Base-by-base conservation (phyloP, 53 echinoderm and acorn worm genomes). In the Astropecten irregularis region DNA sequence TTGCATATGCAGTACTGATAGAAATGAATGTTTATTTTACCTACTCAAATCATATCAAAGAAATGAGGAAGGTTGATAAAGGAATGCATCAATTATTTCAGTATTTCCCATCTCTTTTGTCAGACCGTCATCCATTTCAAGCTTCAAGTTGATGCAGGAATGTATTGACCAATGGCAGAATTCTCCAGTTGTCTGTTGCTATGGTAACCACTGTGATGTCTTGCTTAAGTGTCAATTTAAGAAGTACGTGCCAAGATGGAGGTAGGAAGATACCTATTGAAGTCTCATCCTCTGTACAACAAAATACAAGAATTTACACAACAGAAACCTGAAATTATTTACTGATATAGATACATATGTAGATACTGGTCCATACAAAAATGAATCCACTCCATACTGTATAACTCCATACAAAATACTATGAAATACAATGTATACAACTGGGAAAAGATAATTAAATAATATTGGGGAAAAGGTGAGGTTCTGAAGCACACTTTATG, bases 111-210 rank as follows among this genome's bases (percentile, higher is more conserved):
- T n/a, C n/a, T n/a, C n/a, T n/a, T n/a, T n/a, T n/a, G n/a, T n/a
- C n/a, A n/a, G n/a, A n/a, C n/a, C n/a, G n/a, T n/a, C n/a, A n/a
- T n/a, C n/a, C n/a, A n/a, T n/a, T n/a, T n/a, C n/a, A n/a, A n/a
- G n/a, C 68, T 68, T 90, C 90, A 9, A 90, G 16, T 33, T 83
- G 31, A 72, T 84, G 90, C 16, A 97, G 66, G 66, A 90, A 97
- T 51, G 66, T 54, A 61, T 90, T 92, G 28, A 97, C 84, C 35
- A 97, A 82, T 18, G 94, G 94, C 18, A 97, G 79, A 20, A 94
- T 85, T 88, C 73, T 87, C 97, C 97, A 97, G 77, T 97, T 97
- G 73, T 97, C 97, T 29, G 97, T 94, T 60, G 82, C 92, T 83
- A 97, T 97, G 73, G 92, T 89, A 66, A 94, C 86, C 30, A 97